Base-by-base conservation (phyloP, 2,888 invertebrate genomes). In the Thymelicus sylvestris region DNA sequence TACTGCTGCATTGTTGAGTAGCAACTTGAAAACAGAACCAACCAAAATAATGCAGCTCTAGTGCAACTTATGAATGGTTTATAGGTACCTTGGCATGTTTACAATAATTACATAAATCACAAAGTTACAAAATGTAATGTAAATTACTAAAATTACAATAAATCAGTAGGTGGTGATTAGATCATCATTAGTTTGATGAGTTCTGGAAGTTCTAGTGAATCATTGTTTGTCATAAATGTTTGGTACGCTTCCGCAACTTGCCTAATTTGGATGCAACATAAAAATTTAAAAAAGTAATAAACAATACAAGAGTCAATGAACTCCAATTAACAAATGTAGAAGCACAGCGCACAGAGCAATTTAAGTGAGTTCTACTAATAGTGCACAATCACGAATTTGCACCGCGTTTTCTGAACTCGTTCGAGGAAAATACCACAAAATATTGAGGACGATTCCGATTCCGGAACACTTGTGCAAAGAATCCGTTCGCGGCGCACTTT, bases 101-200 rank as follows among this genome's bases (percentile, higher is more conserved):
- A 64, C 39, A 68, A 55, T 63, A 68, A 63, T 68, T 19, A 52
- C 15, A 60, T 59, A 70, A 63, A 70, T 70, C 60, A 50, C 31
- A 44, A n/a, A 52, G 31, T 55, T 61, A 52, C 38, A 5, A 44
- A 72, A 65, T 74, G 24, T 69, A 71, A 57, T 60, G 64, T 60
- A 67, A 73, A 72, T 73, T 59, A 69, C 65, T 67, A 69, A 74
- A 74, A 50, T 74, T 74, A 74, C 73, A 75, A 74, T 67, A 73
- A 77, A 72, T 73, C 72, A 76, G 91, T 90, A 83, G 90, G 90
- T 78, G 87, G 81, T 76, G 86, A 86, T 91, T 90, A 90, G 88
- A 81, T 91, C 91, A 91, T 85, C 73, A 66, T 69, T 74, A 73
- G 71, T 75, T 75, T 52, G 70, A 74, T 72, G 72, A 75, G 67